Evolutionary conservation across 2,888 invertebrate species (phyloP), one percentile per base, ranked within the genome.

Genomic region (Drepana falcataria): DNA sequence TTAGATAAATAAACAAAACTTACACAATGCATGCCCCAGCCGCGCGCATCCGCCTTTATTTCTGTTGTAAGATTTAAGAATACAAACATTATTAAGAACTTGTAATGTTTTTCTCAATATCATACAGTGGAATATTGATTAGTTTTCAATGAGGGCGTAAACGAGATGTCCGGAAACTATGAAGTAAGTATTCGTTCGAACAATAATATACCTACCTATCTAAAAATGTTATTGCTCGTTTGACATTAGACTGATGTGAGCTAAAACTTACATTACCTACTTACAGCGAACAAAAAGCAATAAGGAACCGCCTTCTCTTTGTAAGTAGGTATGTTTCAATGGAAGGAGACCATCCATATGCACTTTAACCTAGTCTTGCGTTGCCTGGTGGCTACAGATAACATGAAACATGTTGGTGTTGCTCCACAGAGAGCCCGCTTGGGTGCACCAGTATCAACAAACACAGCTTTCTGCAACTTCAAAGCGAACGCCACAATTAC

Each of bases 381-480:
- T 69, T 76, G 72, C 34, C 47, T 35, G n/a, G 21, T 21, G 21
- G 6, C 9, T 44, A 44, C 44, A 44, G 44, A 44, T 44, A 21
- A 49, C 37, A 49, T 21, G 37, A 37, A 37, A 37, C 35, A 35
- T 37, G 37, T n/a, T 37, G 21, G 35, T 49, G 35, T 35, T 53
- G 35, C 37, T 47, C 48, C 72, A 69, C 66, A 73, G 73, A 71
- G 71, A 70, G 65, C 68, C 66, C 78, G 73, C 72, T 70, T 74
- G 70, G 74, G 77, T 71, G 69, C 72, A 66, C 68, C 66, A 78
- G 75, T 69, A 76, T 76, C 77, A 87, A 85, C 83, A 86, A 85
- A 87, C 85, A 77, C 58, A 74, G 73, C 75, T 78, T 77, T 77
- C 73, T 72, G 66, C 65, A 70, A 83, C 82, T 79, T 87, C 87